These are phyloP conservation scores for Gisinianus flammeolus DNA, from an alignment of 2,888 invertebrate species.

Conservation along the genomic window DNA sequence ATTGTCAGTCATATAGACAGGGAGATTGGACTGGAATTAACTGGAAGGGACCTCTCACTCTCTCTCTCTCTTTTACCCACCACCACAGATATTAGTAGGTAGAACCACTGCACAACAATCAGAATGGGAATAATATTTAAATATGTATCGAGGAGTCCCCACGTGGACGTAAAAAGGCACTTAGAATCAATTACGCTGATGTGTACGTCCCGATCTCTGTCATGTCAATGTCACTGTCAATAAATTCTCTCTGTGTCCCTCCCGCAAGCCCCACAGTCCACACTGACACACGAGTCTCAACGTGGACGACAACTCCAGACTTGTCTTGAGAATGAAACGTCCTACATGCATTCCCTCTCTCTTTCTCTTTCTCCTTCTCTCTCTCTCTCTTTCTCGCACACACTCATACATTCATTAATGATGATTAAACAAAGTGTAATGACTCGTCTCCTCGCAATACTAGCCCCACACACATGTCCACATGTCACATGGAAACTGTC, in stretches of 20 bases:
- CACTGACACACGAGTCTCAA: too few relatives aligned
- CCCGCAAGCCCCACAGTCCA: too few relatives aligned
- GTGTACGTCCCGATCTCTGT: conserved; percentile 34
- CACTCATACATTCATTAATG: conserved; percentile 6
- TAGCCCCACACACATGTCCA: too few relatives aligned
- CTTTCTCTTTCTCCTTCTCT: background rate
- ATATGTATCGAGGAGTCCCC: background rate
- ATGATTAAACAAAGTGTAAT: conserved; percentile 19
- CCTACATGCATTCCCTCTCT: too few relatives aligned
- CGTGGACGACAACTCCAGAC: too few relatives aligned
- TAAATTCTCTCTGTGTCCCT: background rate
- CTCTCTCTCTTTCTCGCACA: background rate
- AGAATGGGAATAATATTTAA: background rate
- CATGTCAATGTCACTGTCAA: conserved; percentile 48
- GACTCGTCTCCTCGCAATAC: background rate
- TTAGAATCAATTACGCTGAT: conserved; percentile 51
- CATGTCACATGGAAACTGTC: too few relatives aligned
- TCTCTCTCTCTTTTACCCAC: too few relatives aligned
- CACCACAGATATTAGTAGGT: too few relatives aligned
- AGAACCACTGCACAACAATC: background rate
- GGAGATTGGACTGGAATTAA: background rate
- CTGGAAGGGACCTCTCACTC: background rate
- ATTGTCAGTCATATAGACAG: background rate
- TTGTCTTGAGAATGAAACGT: too few relatives aligned
- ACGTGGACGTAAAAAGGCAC: conserved; percentile 52